A percentile compares a stretch with the other conserved stretches of the same genome.
These are phyloP conservation scores for Macrobrachium rosenbergii DNA, from an alignment of 1,140 invertebrate genomes.

Conservation along the genomic window DNA sequence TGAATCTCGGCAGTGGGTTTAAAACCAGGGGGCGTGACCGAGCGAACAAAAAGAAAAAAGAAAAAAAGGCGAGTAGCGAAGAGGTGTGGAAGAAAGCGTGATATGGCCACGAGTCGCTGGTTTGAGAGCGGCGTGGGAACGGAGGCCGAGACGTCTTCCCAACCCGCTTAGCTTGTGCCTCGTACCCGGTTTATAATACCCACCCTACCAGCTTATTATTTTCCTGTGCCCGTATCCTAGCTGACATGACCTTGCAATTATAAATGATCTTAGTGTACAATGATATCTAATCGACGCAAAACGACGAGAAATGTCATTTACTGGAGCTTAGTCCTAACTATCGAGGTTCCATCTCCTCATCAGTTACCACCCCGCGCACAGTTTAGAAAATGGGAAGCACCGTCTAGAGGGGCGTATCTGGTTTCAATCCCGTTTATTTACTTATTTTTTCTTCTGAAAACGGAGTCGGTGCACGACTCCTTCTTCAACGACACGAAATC, in stretches of 20 bases:
- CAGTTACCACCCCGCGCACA: conserved; percentile 60
- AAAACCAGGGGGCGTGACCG: too few species aligned
- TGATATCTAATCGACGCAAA: too few species aligned
- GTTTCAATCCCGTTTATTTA: conserved; percentile 47
- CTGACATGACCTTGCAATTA: background rate
- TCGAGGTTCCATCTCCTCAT: conserved; percentile 28
- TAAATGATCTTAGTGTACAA: too few species aligned
- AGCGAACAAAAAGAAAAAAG: too few species aligned
- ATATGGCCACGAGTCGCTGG: conserved; percentile 43
- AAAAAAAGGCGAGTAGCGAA: conserved; percentile 21
- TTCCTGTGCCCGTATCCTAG: background rate
- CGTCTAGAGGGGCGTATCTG: conserved; percentile 57
- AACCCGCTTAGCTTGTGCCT: conserved; percentile 56
- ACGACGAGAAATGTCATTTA: background rate
- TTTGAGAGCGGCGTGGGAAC: conserved; percentile 50
- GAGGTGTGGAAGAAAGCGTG: conserved; percentile 54
- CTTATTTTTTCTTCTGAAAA: conserved; percentile 45
- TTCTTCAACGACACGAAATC: too few species aligned
- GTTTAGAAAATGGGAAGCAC: conserved; percentile 56
- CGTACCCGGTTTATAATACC: background rate
- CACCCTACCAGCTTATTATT: background rate
- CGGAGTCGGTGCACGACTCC: background rate
- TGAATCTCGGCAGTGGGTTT: too few species aligned
- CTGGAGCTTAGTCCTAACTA: background rate
- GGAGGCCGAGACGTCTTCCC: conserved; percentile 38